phyloP scores from a whole-genome alignment of 2,888 invertebrate species.

The Ochropleura leucogaster region DNA sequence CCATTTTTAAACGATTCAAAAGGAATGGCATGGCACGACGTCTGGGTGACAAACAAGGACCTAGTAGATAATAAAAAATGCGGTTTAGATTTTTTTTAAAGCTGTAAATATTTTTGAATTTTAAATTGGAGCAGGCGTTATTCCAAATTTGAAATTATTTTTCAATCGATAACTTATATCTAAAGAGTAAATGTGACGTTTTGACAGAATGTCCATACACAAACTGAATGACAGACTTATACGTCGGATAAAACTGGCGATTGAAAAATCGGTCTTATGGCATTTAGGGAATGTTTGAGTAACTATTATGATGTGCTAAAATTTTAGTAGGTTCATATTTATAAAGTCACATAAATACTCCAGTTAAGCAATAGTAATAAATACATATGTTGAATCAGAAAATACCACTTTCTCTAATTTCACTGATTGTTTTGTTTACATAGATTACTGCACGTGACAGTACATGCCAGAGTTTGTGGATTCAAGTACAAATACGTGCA shows the following conservation, averaged over 20 bases:
- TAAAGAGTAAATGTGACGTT: no score
- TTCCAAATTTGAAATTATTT: neutral
- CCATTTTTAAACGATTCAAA: neutral
- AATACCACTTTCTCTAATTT: neutral
- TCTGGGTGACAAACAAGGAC: no score
- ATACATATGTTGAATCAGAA: neutral
- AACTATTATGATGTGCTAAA: neutral
- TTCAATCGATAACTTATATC: no score
- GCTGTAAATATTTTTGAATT: neutral
- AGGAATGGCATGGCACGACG: neutral
- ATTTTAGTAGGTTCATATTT: neutral
- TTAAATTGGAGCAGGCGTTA: neutral
- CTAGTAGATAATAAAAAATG: no score
- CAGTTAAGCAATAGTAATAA: neutral
- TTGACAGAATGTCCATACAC: no score
- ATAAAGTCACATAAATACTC: neutral
- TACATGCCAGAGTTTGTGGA: neutral
- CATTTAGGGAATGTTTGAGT: neutral
- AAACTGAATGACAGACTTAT: no score
- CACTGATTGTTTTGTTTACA: neutral
- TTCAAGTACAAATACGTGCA: conserved; percentile 5
- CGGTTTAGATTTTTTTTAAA: no score
- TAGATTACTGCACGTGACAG: neutral
- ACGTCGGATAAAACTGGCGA: no score
- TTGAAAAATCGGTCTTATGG: no score